Base-by-base conservation (phyloP, 2,797 vertebrate species). In the Eulemur rubriventer region DNA sequence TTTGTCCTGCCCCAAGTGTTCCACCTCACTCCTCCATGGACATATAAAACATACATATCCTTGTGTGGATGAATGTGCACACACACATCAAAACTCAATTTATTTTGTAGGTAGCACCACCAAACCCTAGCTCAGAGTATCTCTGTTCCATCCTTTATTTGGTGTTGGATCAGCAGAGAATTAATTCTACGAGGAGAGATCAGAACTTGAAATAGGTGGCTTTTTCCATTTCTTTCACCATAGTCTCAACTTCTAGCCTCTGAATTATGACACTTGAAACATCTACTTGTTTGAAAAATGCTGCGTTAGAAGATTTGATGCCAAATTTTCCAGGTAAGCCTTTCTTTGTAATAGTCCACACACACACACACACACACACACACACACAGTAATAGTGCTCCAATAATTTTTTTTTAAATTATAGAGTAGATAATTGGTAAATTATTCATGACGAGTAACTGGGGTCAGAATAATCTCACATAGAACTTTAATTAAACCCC, bases 241-340 rank as follows among this genome's bases (percentile, higher is more conserved):
- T 8, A 57, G 35, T 2, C 20, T 55, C 30, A 85, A 52, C 28
- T 63, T 70, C 38, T 3, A 82, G 55, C 13, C 38, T 35, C 55
- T 50, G 83, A 90, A 75, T 86, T 69, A 79, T 82, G 50, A 95
- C n/a, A 89, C 26, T 83, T 82, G 59, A 87, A 73, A 18, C 41
- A 93, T 41, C 43, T 46, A 91, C 43, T 91, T 92, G 17, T 43
- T 96, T 91, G 3, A 81, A 26, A 96, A 91, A 95, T 70, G 35
- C 48, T 94, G 17, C 52, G 55, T 38, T 86, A 73, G 43, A 85
- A 75, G 9, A 79, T 69, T 67, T 48, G 14, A 13, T 95, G 93
- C 52, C 94, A 69, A 87, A 73, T 52, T 90, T 84, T 90, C 14
- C 12, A 92, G 52, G 10, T 92, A 73, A 78, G 63, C 28, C 73